These are phyloP conservation scores for Heteromurus nitidus DNA, from an alignment of 2,888 invertebrate genomes.

Conservation along the genomic window DNA sequence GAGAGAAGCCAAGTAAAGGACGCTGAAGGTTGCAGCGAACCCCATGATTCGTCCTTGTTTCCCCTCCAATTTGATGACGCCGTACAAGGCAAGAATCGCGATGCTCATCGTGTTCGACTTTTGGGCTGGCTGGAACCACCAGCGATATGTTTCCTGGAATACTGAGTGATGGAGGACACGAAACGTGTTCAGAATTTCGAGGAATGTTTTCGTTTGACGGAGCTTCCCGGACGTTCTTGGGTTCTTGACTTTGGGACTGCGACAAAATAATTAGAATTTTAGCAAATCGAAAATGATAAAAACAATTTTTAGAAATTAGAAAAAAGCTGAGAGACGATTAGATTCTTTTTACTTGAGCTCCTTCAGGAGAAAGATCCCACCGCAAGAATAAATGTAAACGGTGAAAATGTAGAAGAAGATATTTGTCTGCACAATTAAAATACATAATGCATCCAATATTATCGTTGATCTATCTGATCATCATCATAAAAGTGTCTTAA, in stretches of 20 bases:
- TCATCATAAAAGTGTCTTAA: background rate
- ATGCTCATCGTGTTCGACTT: background rate
- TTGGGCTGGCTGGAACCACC: background rate
- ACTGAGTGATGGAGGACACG: background rate
- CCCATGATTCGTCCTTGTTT: background rate
- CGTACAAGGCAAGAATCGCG: background rate
- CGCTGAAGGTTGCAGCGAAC: background rate
- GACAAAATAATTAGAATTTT: background rate
- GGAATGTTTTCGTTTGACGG: background rate
- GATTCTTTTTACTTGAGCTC: background rate
- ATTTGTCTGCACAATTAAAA: background rate
- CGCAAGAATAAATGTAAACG: background rate
- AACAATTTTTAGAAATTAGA: background rate
- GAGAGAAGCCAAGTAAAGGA: background rate
- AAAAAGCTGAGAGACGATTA: too few relatives aligned
- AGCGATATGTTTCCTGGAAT: background rate
- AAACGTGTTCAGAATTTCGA: background rate
- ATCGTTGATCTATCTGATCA: too few relatives aligned
- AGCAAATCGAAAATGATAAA: background rate
- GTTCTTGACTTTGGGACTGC: conserved; percentile 4
- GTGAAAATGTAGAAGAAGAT: background rate
- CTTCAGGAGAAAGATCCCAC: background rate
- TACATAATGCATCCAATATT: background rate
- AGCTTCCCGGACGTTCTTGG: background rate
- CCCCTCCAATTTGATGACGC: conserved; percentile 9